Evolutionary conservation across 1,140 invertebrate genomes (phyloP), one percentile per base, ranked within the genome.

Genomic region (Plectrocnemia conspersa): DNA sequence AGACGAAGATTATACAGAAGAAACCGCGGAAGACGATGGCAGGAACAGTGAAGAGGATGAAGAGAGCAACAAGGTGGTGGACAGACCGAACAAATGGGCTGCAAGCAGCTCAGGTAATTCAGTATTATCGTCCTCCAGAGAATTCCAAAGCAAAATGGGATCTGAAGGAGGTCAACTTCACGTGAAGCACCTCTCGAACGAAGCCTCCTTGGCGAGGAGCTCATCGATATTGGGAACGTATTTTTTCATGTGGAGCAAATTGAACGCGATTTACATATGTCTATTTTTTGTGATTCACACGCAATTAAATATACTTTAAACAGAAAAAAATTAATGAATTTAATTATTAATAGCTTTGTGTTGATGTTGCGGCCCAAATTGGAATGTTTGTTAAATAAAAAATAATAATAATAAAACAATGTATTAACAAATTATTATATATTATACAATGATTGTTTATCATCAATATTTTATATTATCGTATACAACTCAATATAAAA

Each of bases 81-180:
- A 61, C 4, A 54, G 41, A 29, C 45, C 54, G 1, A 61, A 61
- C 32, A 61, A 61, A 24, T 61, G 54, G 54, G 22, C 52, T 5
- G 54, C 42, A 2, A 45, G 35, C 13, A 45, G 33, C 19, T 56
- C 52, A 15, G 52, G 59, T 4, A 61, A 61, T 48, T 61, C 59
- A 1, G 59, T 57, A 1, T 23, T 52, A 1, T 45, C 27, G 3
- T 38, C 29, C 3, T 32, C 38, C 4, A 44, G 54, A 19, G 59
- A 57, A 11, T 16, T 35, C 27, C 55, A 54, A n/a, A 23, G 25
- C 2, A 61, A 60, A 35, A 21, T 49, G 23, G 44, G 44, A 7
- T 18, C 32, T 18, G 54, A 61, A 6, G 33, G 25, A 9, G 45
- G 54, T 15, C 54, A 53, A 13, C 18, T 56, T 7, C 53, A 46